phyloP scores from a whole-genome alignment of 2,888 invertebrate species.

The Cryptops parisi region DNA sequence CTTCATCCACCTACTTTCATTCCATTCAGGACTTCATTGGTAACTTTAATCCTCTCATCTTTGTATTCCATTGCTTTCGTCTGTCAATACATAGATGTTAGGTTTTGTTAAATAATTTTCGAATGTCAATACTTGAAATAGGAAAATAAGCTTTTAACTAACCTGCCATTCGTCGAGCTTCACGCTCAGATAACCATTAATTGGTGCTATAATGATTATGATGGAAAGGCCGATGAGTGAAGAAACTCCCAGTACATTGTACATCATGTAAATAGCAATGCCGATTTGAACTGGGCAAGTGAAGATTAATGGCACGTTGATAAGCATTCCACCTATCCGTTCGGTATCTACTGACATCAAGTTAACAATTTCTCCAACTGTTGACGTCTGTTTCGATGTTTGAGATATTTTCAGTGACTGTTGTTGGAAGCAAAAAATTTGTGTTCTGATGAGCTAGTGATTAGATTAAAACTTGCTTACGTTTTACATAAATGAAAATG shows the following conservation, averaged over 20 bases:
- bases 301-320: neutral
- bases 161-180: slow-evolving; percentile 1
- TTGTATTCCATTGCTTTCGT: slow-evolving; percentile 67
- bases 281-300: slow-evolving; percentile 6
- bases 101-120: neutral
- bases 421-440: too few relatives aligned
- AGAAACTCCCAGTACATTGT: slow-evolving; percentile 34
- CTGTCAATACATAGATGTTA: neutral
- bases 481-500: too few relatives aligned
- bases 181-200: slow-evolving; percentile 2
- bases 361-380: slow-evolving; percentile 26
- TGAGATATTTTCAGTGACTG: slow-evolving; percentile 62
- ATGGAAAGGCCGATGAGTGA: slow-evolving; percentile 36
- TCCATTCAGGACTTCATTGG: slow-evolving; percentile 64
- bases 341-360: slow-evolving; percentile 24
- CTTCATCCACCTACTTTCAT: neutral
- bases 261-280: slow-evolving; percentile 30
- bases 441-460: too few relatives aligned
- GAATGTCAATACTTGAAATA: neutral
- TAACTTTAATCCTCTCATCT: slow-evolving; percentile 80
- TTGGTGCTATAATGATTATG: slow-evolving; percentile 33
- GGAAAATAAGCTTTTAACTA: too few relatives aligned
- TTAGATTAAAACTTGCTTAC: too few relatives aligned
- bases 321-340: slow-evolving; percentile 5
- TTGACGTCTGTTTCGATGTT: slow-evolving; percentile 51